These are phyloP conservation scores for Dascyllus trimaculatus DNA, from an alignment of 2,113 vertebrate genomes.

Conservation along the genomic window DNA sequence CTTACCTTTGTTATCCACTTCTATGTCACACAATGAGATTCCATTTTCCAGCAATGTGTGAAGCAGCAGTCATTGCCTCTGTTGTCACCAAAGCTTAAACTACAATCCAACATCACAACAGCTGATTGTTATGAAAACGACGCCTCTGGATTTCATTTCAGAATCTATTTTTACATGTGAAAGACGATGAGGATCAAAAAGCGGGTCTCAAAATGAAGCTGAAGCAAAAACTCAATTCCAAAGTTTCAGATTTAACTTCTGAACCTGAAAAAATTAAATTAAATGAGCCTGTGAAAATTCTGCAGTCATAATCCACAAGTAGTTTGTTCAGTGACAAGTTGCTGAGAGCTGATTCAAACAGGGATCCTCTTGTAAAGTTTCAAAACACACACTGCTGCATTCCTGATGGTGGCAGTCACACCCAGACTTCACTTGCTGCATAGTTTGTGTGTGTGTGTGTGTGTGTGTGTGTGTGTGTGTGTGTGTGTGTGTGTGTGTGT, in stretches of 20 bases:
- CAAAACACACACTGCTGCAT: constrained; percentile 67
- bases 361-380: neutral
- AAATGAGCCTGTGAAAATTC: neutral
- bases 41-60: constrained; percentile 30
- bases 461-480: too few species aligned
- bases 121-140: neutral
- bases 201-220: too few species aligned
- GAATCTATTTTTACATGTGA: neutral
- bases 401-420: constrained; percentile 58
- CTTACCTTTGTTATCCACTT: constrained; percentile 50
- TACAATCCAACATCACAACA: neutral
- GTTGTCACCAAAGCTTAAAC: neutral
- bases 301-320: neutral
- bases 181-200: too few species aligned
- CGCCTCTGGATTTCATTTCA: neutral
- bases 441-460: too few species aligned
- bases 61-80: constrained; percentile 22
- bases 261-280: neutral
- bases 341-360: rapidly evolving
- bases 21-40: constrained; percentile 32
- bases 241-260: too few species aligned
- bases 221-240: too few species aligned
- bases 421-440: neutral
- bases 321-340: neutral
- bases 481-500: too few species aligned